Evolutionary conservation across 2,888 invertebrate species (phyloP).

Genomic region (Zygaena filipendulae): DNA sequence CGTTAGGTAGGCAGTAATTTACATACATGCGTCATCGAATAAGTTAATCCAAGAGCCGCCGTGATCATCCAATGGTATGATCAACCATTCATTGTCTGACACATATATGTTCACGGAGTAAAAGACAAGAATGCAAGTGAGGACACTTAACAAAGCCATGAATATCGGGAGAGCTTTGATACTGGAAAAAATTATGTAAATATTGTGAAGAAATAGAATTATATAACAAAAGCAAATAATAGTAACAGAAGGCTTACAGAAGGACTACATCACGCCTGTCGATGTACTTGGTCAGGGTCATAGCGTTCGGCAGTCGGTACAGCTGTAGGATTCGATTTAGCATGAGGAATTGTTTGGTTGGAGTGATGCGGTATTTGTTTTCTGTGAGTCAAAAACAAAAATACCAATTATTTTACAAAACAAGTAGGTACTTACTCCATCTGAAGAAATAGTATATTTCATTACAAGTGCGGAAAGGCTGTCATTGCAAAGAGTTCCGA

Average conservation of each 20-base stretch:
- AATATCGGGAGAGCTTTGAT: slow-evolving; percentile 36
- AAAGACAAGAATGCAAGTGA: slow-evolving; percentile 37
- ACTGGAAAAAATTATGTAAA: slow-evolving; percentile 28
- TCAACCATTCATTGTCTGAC: slow-evolving; percentile 18
- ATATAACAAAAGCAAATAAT: background rate
- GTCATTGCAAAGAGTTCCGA: no score
- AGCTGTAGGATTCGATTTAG: slow-evolving; percentile 44
- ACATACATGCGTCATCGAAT: slow-evolving; percentile 31
- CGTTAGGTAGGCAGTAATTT: no score
- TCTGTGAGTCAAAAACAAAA: no score
- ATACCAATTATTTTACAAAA: no score
- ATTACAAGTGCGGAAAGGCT: no score
- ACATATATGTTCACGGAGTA: slow-evolving; percentile 29
- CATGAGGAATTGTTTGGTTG: slow-evolving; percentile 34
- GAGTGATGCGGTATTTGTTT: slow-evolving; percentile 23
- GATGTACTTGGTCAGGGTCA: no score
- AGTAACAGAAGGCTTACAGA: slow-evolving; percentile 23
- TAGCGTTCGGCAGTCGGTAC: slow-evolving; percentile 39
- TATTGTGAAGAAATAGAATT: no score
- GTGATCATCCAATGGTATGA: slow-evolving; percentile 27
- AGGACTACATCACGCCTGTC: slow-evolving; percentile 35
- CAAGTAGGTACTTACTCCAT: no score
- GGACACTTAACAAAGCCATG: slow-evolving; percentile 31
- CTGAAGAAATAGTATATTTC: no score
- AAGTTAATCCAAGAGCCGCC: slow-evolving; percentile 44